Conservation (phyloP, 2,113 vertebrate species). For the Falco punctatus region DNA sequence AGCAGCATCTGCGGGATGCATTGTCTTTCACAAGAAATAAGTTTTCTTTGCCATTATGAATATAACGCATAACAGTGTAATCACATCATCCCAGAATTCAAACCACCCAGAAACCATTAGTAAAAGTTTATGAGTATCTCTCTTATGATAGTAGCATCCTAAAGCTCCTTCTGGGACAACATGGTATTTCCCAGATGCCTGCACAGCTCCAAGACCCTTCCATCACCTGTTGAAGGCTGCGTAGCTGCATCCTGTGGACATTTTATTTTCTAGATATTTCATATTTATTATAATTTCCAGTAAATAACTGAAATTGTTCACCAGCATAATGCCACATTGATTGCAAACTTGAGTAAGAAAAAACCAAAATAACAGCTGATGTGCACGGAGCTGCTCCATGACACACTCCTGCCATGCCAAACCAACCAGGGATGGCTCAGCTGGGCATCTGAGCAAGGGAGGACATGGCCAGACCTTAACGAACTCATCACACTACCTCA, state of each 20-base stretch:
- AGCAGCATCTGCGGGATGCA: background rate
- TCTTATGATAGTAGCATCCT: background rate
- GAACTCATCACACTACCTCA: background rate
- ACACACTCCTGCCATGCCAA: background rate
- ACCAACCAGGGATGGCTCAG: background rate
- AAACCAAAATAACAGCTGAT: background rate
- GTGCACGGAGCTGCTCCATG: background rate
- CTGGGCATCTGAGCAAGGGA: background rate
- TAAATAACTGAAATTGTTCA: slow-evolving; percentile 39
- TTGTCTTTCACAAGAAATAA: background rate
- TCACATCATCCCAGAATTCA: slow-evolving; percentile 28
- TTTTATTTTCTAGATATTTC: slow-evolving; percentile 20
- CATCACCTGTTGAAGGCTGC: background rate
- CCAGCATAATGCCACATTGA: background rate
- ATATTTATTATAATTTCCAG: background rate
- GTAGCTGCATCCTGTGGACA: background rate
- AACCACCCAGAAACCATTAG: slow-evolving; percentile 45
- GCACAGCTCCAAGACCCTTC: background rate
- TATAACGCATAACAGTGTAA: slow-evolving; percentile 16
- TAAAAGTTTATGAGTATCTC: slow-evolving; percentile 26
- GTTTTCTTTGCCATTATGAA: slow-evolving; percentile 17
- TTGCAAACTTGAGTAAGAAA: background rate
- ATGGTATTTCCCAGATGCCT: background rate
- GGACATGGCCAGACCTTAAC: background rate
- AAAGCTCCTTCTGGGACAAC: slow-evolving; percentile 22